Conservation (phyloP, 2,113 vertebrate genomes). For the Cathartes aura region DNA sequence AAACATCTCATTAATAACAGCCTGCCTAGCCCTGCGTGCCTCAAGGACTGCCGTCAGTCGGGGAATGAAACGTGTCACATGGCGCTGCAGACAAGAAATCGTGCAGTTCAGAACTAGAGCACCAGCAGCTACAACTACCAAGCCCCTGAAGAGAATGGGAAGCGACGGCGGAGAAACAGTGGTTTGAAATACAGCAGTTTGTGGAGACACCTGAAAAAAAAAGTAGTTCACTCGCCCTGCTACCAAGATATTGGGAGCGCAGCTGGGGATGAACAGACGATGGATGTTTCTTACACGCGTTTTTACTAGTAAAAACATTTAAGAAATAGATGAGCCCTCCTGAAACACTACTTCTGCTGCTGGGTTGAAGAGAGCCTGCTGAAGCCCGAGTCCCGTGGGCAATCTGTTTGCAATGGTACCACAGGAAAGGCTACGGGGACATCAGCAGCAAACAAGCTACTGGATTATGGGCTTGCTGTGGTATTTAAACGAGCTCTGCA, state of each 20-base stretch:
- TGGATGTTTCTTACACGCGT: accelerated
- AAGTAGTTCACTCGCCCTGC: accelerated
- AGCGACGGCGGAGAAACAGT: background rate
- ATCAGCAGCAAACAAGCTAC: background rate
- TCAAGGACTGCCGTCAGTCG: background rate
- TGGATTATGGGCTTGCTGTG: background rate
- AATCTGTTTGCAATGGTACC: no score
- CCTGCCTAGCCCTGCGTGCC: background rate
- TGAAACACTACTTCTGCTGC: background rate
- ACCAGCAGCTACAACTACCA: background rate
- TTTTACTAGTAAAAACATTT: background rate
- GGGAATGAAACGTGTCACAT: background rate
- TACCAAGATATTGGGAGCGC: background rate
- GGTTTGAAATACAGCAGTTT: background rate
- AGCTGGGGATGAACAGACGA: background rate
- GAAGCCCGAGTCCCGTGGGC: accelerated
- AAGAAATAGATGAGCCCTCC: background rate
- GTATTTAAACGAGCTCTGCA: background rate
- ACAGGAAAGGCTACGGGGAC: background rate
- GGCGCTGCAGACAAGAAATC: background rate
- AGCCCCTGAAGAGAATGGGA: background rate
- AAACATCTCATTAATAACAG: background rate
- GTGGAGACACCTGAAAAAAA: background rate
- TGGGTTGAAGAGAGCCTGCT: background rate
- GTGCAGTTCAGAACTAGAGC: background rate